These are phyloP conservation scores for Isotomurus palustris DNA, from an alignment of 2,888 invertebrate genomes.

Conservation along the genomic window DNA sequence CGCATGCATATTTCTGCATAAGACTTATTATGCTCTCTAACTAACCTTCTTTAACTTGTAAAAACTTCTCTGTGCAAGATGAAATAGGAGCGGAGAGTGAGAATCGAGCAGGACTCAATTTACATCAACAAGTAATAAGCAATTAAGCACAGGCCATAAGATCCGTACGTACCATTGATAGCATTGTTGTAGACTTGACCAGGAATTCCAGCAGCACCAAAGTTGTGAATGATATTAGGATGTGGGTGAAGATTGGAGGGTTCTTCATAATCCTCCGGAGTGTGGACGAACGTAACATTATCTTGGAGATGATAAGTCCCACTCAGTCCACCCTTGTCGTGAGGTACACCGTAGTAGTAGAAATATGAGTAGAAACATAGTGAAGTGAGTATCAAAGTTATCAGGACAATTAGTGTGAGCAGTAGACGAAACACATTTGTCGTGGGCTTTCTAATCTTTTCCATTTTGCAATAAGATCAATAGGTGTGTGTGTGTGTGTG, in stretches of 20 bases:
- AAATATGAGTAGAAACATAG: constrained; percentile 11
- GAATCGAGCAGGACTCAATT: no score
- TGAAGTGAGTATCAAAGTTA: constrained; percentile 5
- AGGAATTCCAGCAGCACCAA: constrained; percentile 1
- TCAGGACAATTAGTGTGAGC: constrained; percentile 4
- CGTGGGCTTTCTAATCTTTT: constrained; percentile 16
- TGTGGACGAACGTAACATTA: constrained; percentile 1
- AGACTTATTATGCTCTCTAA: no score
- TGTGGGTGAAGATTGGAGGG: background rate
- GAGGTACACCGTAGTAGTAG: constrained; percentile 9
- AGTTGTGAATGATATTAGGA: background rate
- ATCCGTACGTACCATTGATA: background rate
- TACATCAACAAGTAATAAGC: no score
- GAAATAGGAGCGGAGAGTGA: no score
- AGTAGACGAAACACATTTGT: constrained; percentile 12
- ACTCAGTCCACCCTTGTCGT: background rate
- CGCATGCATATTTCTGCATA: no score
- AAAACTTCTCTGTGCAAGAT: no score
- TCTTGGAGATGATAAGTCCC: background rate
- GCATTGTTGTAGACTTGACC: no score
- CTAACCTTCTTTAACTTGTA: no score
- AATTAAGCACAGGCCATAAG: no score
- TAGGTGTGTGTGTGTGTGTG: no score
- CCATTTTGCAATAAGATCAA: constrained; percentile 7
- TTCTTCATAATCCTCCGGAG: background rate